Conservation (phyloP, 35 echinoderm and acorn worm species). For the Hemicentrotus pulcherrimus region DNA sequence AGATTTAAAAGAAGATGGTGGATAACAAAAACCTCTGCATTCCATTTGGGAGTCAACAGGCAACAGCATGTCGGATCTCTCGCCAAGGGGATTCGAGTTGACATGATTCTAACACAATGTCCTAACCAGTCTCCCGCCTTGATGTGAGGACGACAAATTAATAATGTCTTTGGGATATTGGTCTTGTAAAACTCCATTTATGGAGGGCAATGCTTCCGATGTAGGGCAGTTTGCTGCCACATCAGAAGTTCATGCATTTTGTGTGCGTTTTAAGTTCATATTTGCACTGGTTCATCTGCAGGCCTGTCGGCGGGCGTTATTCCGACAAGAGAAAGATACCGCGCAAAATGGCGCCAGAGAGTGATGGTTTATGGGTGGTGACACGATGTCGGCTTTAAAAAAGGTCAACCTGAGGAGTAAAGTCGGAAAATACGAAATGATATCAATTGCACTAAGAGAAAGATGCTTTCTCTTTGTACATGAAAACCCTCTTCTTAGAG, state of each 20-base stretch:
- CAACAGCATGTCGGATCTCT: not conserved
- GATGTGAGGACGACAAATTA: not conserved
- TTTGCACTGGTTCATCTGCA: not conserved
- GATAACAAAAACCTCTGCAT: no score
- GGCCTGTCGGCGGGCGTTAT: not conserved
- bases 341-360: slow-evolving; percentile 1
- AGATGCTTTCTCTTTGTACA: not conserved
- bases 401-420: not conserved
- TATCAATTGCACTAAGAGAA: not conserved
- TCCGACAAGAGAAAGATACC: not conserved
- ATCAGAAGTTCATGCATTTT: not conserved
- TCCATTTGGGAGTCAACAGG: not conserved
- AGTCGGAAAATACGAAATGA: not conserved
- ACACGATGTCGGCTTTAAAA: not conserved
- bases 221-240: not conserved
- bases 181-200: slow-evolving; percentile 13
- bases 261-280: not conserved
- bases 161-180: not conserved
- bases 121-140: not conserved
- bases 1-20: no score
- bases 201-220: not conserved
- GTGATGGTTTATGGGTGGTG: not conserved
- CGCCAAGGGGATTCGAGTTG: not conserved
- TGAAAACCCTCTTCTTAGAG: not conserved
- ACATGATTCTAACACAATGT: not conserved